Percentiles rank a stretch among this genome's conserved stretches.
Conservation (phyloP, 2,113 vertebrate species). For the Melanotaenia duboulayi region DNA sequence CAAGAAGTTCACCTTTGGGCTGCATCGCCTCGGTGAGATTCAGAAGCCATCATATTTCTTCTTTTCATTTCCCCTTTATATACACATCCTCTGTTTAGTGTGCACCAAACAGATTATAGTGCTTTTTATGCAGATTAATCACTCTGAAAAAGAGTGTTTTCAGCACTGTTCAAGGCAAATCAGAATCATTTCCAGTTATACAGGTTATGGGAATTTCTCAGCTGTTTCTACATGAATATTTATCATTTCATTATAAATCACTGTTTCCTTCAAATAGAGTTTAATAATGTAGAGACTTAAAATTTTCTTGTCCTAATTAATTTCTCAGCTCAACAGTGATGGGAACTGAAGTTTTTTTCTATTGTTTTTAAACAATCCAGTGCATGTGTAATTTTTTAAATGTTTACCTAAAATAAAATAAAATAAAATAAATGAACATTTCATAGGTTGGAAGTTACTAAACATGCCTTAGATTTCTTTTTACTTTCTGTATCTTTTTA, state of each 20-base stretch:
- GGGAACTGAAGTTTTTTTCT: no score
- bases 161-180: constrained; percentile 3
- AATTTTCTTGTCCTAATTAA: no score
- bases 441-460: no score
- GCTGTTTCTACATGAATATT: neutral
- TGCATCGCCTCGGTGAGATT: constrained; percentile 92
- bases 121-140: constrained; percentile 4
- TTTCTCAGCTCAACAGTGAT: no score
- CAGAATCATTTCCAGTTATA: neutral
- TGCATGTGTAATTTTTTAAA: no score
- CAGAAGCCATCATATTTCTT: neutral
- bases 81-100: neutral
- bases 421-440: no score
- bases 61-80: neutral
- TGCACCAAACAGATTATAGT: neutral
- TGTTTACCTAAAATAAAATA: no score
- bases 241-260: neutral
- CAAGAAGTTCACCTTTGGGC: constrained; percentile 94
- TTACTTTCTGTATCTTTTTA: no score
- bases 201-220: neutral
- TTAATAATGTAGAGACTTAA: neutral
- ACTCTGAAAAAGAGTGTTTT: neutral
- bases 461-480: no score
- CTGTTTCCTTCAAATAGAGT: neutral
- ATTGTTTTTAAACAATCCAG: no score